These are phyloP conservation scores for Scelioninae gen. 2 DNA, from an alignment of 2,888 invertebrate species.

Conservation along the genomic window DNA sequence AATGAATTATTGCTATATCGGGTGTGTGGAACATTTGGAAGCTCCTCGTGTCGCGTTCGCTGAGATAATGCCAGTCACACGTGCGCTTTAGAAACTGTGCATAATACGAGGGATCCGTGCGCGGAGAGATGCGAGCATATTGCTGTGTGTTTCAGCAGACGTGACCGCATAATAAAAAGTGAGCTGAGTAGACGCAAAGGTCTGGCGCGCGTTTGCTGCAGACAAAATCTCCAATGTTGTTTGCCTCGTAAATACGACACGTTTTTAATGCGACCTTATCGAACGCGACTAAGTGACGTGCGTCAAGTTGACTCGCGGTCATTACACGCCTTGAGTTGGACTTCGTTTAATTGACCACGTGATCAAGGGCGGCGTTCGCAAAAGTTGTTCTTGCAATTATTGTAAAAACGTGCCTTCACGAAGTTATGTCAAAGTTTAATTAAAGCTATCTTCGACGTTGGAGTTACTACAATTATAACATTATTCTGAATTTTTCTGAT, in stretches of 20 bases:
- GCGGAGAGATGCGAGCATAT: constrained; percentile 40
- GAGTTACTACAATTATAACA: no score
- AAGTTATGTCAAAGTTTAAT: constrained; percentile 13
- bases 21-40: constrained; percentile 28
- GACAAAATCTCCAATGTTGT: constrained; percentile 25
- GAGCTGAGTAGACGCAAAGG: constrained; percentile 42
- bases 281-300: constrained; percentile 42
- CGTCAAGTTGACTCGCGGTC: constrained; percentile 36
- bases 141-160: constrained; percentile 29
- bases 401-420: background rate
- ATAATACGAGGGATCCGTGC: constrained; percentile 54
- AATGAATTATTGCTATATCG: constrained; percentile 49
- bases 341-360: constrained; percentile 32
- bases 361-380: constrained; percentile 16
- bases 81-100: constrained; percentile 59
- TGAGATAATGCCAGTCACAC: constrained; percentile 66
- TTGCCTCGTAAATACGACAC: constrained; percentile 25
- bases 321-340: constrained; percentile 25
- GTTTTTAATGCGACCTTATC: constrained; percentile 41
- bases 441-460: no score
- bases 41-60: constrained; percentile 60
- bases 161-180: constrained; percentile 51
- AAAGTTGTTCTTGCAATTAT: constrained; percentile 16
- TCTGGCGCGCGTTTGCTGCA: constrained; percentile 20
- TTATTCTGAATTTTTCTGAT: no score